Base-by-base conservation (phyloP, 2,888 invertebrate genomes). In the Cataglyphis albicans region DNA sequence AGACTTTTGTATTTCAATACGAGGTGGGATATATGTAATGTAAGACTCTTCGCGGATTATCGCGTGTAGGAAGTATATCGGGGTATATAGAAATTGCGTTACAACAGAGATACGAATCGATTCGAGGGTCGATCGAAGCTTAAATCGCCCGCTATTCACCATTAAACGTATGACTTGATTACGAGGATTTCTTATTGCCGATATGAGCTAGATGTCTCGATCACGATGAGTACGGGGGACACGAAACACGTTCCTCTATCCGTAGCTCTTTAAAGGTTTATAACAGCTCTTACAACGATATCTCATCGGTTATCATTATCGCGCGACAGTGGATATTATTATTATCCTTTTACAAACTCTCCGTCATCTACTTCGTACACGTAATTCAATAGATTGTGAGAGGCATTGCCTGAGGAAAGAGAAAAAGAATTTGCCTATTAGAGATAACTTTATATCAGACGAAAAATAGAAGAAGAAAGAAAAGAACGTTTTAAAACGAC, bases 131-230 rank as follows among this genome's bases (percentile, higher is more conserved):
- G 70, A 78, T 78, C 78, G 78, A 32, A 41, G 57, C 68, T 78
- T 59, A 59, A 78, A 78, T 68, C 78, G 70, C 57, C 12, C 35
- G 78, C 44, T 70, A 70, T 78, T 48, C 59, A 1, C 72, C 59
- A 78, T 78, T 78, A 78, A 6, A 59, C 32, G 18, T 32, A 70
- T 61, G 70, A 70, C 72, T 78, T 70, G 78, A 78, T 78, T 70
- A 78, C 72, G 78, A 70, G 70, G 59, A 35, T 78, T 70, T 59
- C 72, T 78, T 70, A 78, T 61, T 61, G 44, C 78, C 59, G 25
- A 70, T 78, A 70, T 59, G 70, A 70, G 44, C 78, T 70, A 70
- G 78, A 70, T 68, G 70, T 70, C 59, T 48, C 72, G 78, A 78
- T 75, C 64, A 18, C 41, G 35, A 63, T 25, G 57, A 67, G 57